A percentile compares a stretch with the other conserved stretches of the same genome.
Evolutionary conservation across 2,113 vertebrate species (phyloP).

Genomic region (Clupea harengus): DNA sequence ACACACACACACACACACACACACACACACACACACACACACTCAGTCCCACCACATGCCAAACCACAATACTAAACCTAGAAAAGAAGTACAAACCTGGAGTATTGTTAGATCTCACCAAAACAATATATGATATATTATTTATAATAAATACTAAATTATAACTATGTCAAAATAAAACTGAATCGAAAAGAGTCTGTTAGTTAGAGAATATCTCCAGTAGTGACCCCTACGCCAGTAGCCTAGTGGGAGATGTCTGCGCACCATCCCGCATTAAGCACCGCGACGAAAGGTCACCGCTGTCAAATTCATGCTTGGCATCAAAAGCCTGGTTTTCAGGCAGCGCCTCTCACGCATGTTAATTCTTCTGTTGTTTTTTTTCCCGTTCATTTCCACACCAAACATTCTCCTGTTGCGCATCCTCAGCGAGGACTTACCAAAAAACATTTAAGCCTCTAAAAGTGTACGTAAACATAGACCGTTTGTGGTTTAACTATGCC

Average conservation of each 20-base stretch:
- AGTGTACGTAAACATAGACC: background rate
- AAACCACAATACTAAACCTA: too few relatives aligned
- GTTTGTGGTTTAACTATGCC: background rate
- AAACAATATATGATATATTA: background rate
- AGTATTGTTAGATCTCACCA: background rate
- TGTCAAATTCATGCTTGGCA: conserved; percentile 43
- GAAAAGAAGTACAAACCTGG: too few relatives aligned
- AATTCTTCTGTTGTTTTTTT: background rate
- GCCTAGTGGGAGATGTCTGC: background rate
- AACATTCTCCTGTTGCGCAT: background rate
- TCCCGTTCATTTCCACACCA: background rate
- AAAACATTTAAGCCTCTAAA: background rate
- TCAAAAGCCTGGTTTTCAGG: background rate
- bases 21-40: too few relatives aligned
- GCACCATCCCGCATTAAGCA: too few relatives aligned
- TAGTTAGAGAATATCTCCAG: background rate
- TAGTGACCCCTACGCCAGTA: background rate
- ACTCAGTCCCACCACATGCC: too few relatives aligned
- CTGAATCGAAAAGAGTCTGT: background rate
- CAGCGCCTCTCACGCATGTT: background rate
- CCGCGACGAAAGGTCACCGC: conserved; percentile 38
- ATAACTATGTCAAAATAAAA: background rate
- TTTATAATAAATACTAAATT: background rate
- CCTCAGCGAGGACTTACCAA: background rate
- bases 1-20: too few relatives aligned